Evolutionary conservation across 2,113 vertebrate species (phyloP), one percentile per base, ranked within the genome.

Genomic region (Pristiophorus japonicus): DNA sequence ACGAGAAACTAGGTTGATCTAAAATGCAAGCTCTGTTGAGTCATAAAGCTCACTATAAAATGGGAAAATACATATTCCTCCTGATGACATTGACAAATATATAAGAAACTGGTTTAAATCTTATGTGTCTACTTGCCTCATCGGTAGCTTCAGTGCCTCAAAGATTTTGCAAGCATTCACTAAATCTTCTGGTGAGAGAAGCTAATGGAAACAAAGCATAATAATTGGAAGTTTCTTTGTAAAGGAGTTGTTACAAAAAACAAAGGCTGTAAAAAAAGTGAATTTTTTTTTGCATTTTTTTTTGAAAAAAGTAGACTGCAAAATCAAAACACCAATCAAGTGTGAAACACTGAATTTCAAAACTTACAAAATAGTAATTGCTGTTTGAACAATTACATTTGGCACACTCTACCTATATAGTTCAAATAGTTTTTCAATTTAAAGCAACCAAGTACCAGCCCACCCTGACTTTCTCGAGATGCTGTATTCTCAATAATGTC

Each of bases 131-230:
- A 96, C 96, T 97, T 97, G 99, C 99, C 98, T 98, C 96, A 99
- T 88, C 2, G 99, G 99, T 47, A 99, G 97, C 96, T 99, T 99
- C 96, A 99, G 96, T 0, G 98, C 97, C 96, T 99, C 99, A 96
- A 99, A 98, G 98, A 99, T 98, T 97, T 98, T 99, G 97, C 99
- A 99, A 0, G 99, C 98, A 81, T 99, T 99, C 94, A 99, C 97
- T 96, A 99, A 97, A 97, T 99, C 99, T 97, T 99, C 99, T 59
- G 99, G 98, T 45, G 67, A 95, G 22, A 95, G 95, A 87, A 95
- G 88, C 95, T 95, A 20, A 75, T 78, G 42, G 47, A 51, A 73
- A 70, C 38, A 70, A 94, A 65, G 65, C 20, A 92, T 27, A 34
- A 34, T 24, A 73, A 73, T 88, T 22, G 11, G 7, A 78, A 38